A percentile compares a stretch with the other conserved stretches of the same genome.
Conservation (phyloP, 2,888 invertebrate genomes). For the Cantharis rufa region DNA sequence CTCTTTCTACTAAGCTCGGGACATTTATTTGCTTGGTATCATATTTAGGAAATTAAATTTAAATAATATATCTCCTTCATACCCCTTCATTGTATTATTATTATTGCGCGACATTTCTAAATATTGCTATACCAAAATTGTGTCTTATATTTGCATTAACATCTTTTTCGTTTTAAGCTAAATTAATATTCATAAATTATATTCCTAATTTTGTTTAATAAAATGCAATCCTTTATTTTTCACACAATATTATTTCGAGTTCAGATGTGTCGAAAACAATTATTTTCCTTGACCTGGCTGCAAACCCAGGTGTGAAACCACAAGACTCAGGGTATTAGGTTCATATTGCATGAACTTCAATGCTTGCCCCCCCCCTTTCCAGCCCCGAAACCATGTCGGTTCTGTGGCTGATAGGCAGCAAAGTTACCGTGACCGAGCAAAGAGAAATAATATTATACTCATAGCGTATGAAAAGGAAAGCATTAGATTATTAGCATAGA, state of each 20-base stretch:
- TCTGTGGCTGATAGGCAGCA: no score
- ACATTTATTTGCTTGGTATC: constrained; percentile 5
- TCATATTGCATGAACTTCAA: no score
- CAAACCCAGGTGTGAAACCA: no score
- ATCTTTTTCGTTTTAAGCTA: neutral
- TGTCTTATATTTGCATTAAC: neutral
- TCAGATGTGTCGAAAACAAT: no score
- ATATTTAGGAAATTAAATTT: constrained; percentile 15
- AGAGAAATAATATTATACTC: no score
- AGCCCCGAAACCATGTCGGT: no score
- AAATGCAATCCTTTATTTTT: neutral
- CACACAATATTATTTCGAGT: neutral
- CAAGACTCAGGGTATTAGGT: no score
- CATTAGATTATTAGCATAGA: no score
- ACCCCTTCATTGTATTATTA: neutral
- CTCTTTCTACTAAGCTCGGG: constrained; percentile 9
- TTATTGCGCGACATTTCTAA: constrained; percentile 8
- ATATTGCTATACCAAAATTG: neutral
- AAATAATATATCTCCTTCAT: constrained; percentile 15
- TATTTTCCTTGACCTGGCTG: no score
- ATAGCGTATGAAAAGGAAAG: no score
- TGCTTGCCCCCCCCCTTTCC: no score
- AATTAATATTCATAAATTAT: neutral
- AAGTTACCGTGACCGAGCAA: no score
- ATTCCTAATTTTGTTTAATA: neutral